These are phyloP conservation scores for Cirrhinus molitorella DNA, from an alignment of 2,797 vertebrate species.

Conservation along the genomic window DNA sequence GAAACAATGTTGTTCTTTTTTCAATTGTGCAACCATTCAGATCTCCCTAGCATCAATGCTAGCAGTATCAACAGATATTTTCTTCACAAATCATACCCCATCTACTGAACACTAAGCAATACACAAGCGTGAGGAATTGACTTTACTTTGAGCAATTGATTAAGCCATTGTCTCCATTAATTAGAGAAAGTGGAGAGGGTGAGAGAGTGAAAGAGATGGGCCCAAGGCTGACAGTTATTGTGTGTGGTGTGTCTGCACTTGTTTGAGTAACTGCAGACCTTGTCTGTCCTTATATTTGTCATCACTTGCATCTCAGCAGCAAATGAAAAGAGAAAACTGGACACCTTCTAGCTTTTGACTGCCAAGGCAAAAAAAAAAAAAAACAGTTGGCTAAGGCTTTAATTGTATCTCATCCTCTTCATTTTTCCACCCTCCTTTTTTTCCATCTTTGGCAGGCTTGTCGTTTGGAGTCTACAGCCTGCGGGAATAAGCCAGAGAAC, in stretches of 20 bases:
- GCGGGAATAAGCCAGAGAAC: slow-evolving; percentile 9
- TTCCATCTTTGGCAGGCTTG: slow-evolving; percentile 14
- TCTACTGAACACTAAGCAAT: neutral
- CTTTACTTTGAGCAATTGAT: neutral
- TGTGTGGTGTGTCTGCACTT: slow-evolving; percentile 7
- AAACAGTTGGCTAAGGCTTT: slow-evolving; percentile 21
- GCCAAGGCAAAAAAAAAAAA: slow-evolving; percentile 43
- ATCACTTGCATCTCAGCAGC: slow-evolving; percentile 36
- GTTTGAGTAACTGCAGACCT: neutral
- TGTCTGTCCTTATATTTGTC: slow-evolving; percentile 37
- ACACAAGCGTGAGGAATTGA: neutral
- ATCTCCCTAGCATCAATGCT: neutral
- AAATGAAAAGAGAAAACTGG: slow-evolving; percentile 40
- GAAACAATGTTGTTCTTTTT: too few species aligned
- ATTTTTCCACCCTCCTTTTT: slow-evolving; percentile 4
- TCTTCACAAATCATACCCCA: neutral
- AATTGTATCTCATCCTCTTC: slow-evolving; percentile 30
- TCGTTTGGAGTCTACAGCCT: neutral
- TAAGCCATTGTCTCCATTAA: neutral
- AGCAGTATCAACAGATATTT: neutral
- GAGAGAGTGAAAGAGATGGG: neutral
- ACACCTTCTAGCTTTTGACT: slow-evolving; percentile 36
- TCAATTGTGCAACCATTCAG: neutral
- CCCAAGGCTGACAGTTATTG: slow-evolving; percentile 15
- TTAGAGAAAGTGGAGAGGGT: neutral